Evolutionary conservation across 2,113 vertebrate genomes (phyloP), one percentile per base, ranked within the genome.

Genomic region (Xenotilapia leptura): DNA sequence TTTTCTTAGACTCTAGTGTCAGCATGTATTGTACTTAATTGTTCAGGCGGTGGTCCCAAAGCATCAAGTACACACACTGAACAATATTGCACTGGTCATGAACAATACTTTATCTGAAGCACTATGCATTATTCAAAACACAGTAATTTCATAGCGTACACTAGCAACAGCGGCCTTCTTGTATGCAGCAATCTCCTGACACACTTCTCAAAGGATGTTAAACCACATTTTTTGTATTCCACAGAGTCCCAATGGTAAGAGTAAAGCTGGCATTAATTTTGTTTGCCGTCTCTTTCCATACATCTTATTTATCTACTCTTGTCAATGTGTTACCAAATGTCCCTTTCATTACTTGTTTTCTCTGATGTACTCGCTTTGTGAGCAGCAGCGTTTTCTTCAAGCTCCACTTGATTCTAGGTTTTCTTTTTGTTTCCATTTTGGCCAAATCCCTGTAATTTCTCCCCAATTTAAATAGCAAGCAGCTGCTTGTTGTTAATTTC

Each of bases 71-170:
- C 81, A 91, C 75, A 86, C 56, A 12, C 87, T 87, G 86, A 94
- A 90, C 92, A 90, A 88, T 89, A 89, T 53, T 83, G 73, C 88
- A 79, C 55, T 87, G 82, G 88, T 91, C 86, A 87, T 58, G 90
- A 93, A 90, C 85, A 91, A 92, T 83, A 90, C 70, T 55, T 88
- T 88, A 89, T 87, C 87, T 80, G 42, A 79, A 84, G 83, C 85
- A 87, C 88, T 89, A 89, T 92, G 90, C 90, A 93, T 91, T 89
- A 93, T 92, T 93, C 88, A 88, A 86, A 90, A 83, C 49, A 83
- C 15, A 95, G 93, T 92, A 45, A 88, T 93, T 90, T 90, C 83
- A 90, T 85, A 89, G 87, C 60, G 6, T 49, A 77, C 70, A 88
- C 89, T 90, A 90, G 91, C 84, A 89, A 75, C 83, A 86, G 86